These are phyloP conservation scores for Psilopsiagon aymara DNA, from an alignment of 2,113 vertebrate genomes.

Conservation along the genomic window DNA sequence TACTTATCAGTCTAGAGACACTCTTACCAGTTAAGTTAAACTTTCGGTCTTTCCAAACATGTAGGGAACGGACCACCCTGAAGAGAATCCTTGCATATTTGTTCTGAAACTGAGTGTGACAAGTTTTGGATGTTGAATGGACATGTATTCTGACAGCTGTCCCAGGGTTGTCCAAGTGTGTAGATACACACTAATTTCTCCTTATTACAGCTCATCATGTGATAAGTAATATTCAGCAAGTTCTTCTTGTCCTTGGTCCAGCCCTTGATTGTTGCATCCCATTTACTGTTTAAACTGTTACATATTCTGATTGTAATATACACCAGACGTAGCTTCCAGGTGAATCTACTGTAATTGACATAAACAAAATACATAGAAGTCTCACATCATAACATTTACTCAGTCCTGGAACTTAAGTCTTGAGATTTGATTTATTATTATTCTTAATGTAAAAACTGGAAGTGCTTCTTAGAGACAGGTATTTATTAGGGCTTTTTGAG, in stretches of 20 bases:
- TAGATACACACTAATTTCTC: neutral
- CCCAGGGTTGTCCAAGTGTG: neutral
- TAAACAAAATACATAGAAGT: neutral
- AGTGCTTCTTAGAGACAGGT: neutral
- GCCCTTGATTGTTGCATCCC: neutral
- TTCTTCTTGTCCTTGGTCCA: neutral
- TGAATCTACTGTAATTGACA: neutral
- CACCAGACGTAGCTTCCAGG: neutral
- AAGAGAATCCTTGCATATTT: neutral
- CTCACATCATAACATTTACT: neutral
- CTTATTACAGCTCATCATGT: neutral
- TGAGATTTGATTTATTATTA: neutral
- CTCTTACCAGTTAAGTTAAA: neutral
- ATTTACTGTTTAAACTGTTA: neutral
- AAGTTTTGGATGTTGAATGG: neutral
- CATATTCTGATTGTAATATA: neutral
- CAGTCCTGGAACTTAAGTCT: neutral
- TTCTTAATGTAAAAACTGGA: neutral
- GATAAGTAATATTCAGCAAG: neutral
- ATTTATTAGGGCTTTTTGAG: neutral
- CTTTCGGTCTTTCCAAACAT: neutral
- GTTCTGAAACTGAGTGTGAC: neutral
- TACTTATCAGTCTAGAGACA: neutral
- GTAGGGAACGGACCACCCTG: neutral
- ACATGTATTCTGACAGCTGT: neutral